phyloP scores from a whole-genome alignment of 2,113 vertebrate species.

The Pterocles burchelli region DNA sequence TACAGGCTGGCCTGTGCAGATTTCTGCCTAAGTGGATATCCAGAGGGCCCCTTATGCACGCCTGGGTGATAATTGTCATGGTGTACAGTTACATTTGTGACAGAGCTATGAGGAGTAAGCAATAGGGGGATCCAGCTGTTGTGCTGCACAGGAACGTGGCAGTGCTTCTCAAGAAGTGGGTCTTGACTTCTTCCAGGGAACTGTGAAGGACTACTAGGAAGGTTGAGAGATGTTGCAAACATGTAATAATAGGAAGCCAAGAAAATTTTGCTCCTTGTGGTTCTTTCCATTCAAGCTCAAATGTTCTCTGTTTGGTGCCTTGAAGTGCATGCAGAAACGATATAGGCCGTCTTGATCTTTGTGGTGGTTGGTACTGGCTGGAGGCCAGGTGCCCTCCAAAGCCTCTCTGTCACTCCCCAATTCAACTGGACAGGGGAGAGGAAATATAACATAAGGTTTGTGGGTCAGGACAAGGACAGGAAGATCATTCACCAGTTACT shows the following conservation, averaged over 20 bases:
- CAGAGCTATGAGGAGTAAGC: neutral
- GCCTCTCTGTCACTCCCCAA: no score
- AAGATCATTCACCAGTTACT: no score
- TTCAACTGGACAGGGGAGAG: no score
- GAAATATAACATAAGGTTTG: no score
- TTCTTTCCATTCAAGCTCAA: neutral
- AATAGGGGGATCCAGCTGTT: neutral
- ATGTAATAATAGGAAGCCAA: neutral
- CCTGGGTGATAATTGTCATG: fast-evolving
- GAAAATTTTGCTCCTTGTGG: neutral
- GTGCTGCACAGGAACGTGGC: neutral
- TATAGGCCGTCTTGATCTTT: neutral
- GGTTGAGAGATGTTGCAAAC: neutral
- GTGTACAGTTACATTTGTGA: neutral
- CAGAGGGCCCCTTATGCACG: fast-evolving
- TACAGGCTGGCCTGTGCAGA: neutral
- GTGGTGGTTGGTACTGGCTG: no score
- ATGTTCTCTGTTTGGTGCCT: neutral
- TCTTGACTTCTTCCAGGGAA: neutral
- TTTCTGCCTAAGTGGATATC: neutral
- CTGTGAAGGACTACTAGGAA: neutral
- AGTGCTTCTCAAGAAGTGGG: neutral
- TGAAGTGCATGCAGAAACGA: neutral
- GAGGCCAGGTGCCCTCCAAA: no score
- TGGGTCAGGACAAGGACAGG: no score